These are phyloP conservation scores for Turritopsis rubra DNA, from an alignment of 30 jellyfish, hydroid and myxozoan species.

Conservation along the genomic window DNA sequence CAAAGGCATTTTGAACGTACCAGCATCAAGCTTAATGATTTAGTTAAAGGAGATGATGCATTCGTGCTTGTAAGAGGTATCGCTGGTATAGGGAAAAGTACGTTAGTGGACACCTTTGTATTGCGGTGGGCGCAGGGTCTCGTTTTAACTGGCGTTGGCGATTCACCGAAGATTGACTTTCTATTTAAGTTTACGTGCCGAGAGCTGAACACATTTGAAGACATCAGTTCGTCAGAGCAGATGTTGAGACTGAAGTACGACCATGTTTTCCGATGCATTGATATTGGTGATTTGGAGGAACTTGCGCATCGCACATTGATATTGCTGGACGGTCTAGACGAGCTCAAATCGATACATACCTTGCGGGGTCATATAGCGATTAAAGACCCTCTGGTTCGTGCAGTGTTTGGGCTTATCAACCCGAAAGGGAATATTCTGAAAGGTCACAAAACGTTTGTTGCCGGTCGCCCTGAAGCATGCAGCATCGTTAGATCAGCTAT, in stretches of 20 bases:
- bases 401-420: not conserved
- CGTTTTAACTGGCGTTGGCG: not conserved
- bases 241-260: not conserved
- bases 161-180: not conserved
- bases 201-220: slow-evolving; percentile 1
- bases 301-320: not conserved
- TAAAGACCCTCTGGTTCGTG: not conserved
- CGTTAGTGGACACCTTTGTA: not conserved
- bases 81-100: slow-evolving; percentile 17
- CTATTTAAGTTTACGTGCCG: slow-evolving; percentile 13
- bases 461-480: slow-evolving; percentile 23
- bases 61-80: slow-evolving; percentile 11
- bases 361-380: not conserved
- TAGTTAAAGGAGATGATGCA: not conserved
- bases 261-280: not conserved
- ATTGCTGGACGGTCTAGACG: slow-evolving; percentile 17
- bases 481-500: not conserved
- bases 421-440: not conserved
- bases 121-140: slow-evolving; percentile 8
- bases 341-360: slow-evolving; percentile 2
- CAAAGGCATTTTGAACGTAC: not conserved
- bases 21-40: slow-evolving; percentile 1
- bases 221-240: not conserved
- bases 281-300: not conserved
- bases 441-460: slow-evolving; percentile 19